Evolutionary conservation across 2,888 invertebrate species (phyloP).

Genomic region (Blera fallax): DNA sequence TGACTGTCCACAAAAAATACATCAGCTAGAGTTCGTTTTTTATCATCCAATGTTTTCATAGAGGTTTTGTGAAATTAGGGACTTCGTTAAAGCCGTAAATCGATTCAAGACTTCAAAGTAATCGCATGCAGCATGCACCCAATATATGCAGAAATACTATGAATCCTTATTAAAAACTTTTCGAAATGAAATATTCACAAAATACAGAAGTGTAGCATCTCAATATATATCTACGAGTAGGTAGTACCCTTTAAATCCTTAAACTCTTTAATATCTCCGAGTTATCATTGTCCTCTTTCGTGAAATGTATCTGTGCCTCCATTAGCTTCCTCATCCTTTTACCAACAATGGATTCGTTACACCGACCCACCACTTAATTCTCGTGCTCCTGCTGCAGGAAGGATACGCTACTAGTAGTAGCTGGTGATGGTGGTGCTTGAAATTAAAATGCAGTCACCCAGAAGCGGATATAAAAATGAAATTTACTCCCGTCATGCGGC

Average conservation of each 20-base stretch:
- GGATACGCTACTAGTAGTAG: not conserved
- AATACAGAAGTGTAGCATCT: not conserved
- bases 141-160: no score
- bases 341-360: constrained; percentile 38
- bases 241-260: constrained; percentile 11
- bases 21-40: no score
- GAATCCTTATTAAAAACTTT: no score
- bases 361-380: not conserved
- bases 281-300: constrained; percentile 15
- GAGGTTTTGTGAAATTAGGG: no score
- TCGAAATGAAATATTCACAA: not conserved
- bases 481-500: constrained; percentile 47
- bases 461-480: constrained; percentile 58
- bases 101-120: no score
- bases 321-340: constrained; percentile 27
- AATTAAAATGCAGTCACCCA: constrained; percentile 63
- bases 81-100: no score
- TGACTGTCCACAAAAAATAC: no score
- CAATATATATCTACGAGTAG: no score
- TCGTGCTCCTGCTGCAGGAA: not conserved
- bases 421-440: not conserved
- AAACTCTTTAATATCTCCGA: constrained; percentile 4
- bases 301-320: constrained; percentile 1
- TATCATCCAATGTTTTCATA: no score
- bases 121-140: no score